phyloP scores from a whole-genome alignment of 2,888 invertebrate species.

The Tenodera sinensis region DNA sequence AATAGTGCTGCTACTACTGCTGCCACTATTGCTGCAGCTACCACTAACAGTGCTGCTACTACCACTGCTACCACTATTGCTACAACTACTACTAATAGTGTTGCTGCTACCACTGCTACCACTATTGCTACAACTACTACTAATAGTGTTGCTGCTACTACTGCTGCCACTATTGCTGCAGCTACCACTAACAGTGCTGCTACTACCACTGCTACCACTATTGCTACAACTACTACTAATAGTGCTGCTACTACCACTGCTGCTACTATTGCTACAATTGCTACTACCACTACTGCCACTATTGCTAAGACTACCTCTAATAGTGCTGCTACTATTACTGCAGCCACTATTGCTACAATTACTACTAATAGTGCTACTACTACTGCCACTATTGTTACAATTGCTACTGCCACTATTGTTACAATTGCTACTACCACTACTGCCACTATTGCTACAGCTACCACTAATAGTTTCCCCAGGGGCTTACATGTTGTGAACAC shows the following conservation, averaged over 20 bases:
- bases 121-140: not conserved
- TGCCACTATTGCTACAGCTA: no score
- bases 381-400: not conserved
- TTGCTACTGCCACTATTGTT: not conserved
- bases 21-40: constrained; percentile 40
- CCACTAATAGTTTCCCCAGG: no score
- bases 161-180: no score
- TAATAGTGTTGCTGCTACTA: not conserved
- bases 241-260: not conserved
- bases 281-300: not conserved
- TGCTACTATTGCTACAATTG: not conserved
- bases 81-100: not conserved
- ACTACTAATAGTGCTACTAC: not conserved
- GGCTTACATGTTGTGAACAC: no score
- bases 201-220: not conserved
- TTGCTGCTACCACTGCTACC: not conserved
- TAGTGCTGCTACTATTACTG: not conserved
- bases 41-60: constrained; percentile 36
- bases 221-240: not conserved
- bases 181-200: not conserved
- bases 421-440: not conserved
- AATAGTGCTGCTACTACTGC: constrained; percentile 37
- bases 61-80: not conserved
- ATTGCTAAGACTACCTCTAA: not conserved
- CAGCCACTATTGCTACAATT: no score